These are phyloP conservation scores for Cherax quadricarinatus DNA, from an alignment of 1,140 invertebrate species.

Conservation along the genomic window DNA sequence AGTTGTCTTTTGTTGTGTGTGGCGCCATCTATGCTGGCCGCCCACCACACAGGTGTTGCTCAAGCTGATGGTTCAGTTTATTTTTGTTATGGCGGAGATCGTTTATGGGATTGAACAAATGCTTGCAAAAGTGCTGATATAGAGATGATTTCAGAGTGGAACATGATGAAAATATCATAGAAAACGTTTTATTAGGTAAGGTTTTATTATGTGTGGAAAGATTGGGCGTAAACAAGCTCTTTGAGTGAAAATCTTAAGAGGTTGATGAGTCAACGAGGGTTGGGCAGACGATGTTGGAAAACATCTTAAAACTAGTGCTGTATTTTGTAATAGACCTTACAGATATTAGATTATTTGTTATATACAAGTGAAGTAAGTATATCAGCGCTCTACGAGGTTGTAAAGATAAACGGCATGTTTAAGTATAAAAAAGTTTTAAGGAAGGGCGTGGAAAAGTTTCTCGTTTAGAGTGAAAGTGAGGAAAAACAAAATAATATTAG, in stretches of 20 bases:
- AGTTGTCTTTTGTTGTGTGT: conserved; percentile 20
- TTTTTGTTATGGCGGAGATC: conserved; percentile 60
- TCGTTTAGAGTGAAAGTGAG: conserved; percentile 6
- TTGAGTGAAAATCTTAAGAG: not conserved
- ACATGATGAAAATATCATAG: conserved; percentile 4
- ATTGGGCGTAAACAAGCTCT: not conserved
- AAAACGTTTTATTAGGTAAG: conserved; percentile 52
- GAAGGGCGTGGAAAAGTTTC: conserved; percentile 11
- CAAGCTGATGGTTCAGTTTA: conserved; percentile 36
- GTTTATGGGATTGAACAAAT: conserved; percentile 48
- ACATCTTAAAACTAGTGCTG: not conserved
- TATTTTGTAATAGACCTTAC: not conserved
- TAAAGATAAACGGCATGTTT: not conserved
- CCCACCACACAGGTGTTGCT: not conserved
- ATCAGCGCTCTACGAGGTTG: not conserved
- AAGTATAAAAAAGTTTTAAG: not conserved
- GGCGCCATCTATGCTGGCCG: conserved; percentile 23
- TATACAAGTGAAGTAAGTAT: not conserved
- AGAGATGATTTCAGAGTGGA: conserved; percentile 41
- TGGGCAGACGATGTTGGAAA: not conserved
- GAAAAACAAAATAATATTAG: not conserved
- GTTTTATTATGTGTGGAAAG: conserved; percentile 14
- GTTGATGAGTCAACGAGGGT: conserved; percentile 15
- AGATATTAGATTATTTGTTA: not conserved
- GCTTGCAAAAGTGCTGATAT: conserved; percentile 44